Base-by-base conservation (phyloP, 2,113 vertebrate species). In the Colistium nudipinnis region DNA sequence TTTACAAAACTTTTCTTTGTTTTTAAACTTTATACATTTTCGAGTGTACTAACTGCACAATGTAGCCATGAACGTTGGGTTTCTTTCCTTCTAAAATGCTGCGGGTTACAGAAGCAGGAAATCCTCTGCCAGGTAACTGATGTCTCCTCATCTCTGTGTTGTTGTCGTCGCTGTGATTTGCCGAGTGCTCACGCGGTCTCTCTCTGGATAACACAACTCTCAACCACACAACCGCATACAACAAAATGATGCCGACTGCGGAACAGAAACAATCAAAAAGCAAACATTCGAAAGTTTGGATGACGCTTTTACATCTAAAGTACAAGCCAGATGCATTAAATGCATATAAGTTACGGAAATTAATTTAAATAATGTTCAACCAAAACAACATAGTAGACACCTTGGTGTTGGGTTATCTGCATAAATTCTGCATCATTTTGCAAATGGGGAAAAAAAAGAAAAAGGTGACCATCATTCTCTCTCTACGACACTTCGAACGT, bases 41-140 rank as follows among this genome's bases (percentile, higher is more conserved):
- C 35, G 28, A 44, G 27, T 31, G 9, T n/a, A 9, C 14, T 70
- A n/a, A 41, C 16, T 33, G 1, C 45, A 7, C 16, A 1, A 27
- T 22, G 4, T 19, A 13, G 67, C 30, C 1, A 10, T 70, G 13
- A 68, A 25, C 24, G n/a, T 66, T 2, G 28, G 6, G 4, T 63
- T 54, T 84, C 31, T 84, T 55, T 74, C 38, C 28, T 27, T 25
- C 22, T 47, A 4, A 30, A 73, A 91, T 92, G 92, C 90, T 36
- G 53, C 83, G 1, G 33, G 0, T 45, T 44, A 27, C 86, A 98
- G 96, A 98, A 97, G 90, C 95, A 95, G 90, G 96, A 98, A 78
- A 95, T 97, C 90, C 96, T 97, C 92, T 95, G 93, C 76, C 96
- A 97, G 95, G 96, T 98, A 95, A 94, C 35, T 25, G 6, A 19